Evolutionary conservation across 2,113 vertebrate genomes (phyloP).

Genomic region (Geococcyx californianus): DNA sequence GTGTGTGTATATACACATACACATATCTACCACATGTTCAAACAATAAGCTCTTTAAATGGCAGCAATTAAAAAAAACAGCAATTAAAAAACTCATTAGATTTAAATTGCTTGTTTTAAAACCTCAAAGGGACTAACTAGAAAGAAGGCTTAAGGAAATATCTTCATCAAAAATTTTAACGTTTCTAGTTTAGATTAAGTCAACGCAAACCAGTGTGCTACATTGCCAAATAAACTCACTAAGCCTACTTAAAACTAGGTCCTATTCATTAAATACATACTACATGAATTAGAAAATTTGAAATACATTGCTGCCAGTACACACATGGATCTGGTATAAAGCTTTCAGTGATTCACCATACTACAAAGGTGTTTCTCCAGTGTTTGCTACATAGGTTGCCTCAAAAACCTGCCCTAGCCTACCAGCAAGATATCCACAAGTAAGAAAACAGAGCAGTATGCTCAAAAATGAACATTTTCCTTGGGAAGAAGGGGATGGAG

Average conservation of each 20-base stretch:
- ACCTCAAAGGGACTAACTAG: background rate
- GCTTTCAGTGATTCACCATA: background rate
- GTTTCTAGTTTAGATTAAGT: background rate
- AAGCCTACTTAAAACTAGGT: background rate
- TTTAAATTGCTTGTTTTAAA: background rate
- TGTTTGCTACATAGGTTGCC: background rate
- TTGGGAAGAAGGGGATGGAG: background rate
- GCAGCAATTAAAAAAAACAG: background rate
- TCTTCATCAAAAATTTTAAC: background rate
- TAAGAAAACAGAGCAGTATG: background rate
- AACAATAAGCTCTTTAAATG: background rate
- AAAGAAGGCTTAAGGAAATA: background rate
- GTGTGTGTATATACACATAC: rapidly evolving
- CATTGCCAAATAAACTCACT: background rate
- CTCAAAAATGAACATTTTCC: background rate
- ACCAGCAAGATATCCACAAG: background rate
- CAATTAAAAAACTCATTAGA: background rate
- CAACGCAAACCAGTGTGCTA: background rate
- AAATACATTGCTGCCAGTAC: background rate
- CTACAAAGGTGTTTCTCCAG: background rate
- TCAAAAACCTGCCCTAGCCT: background rate
- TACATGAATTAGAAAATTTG: background rate
- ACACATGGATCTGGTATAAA: background rate
- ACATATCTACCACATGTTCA: background rate
- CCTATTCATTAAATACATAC: background rate